Base-by-base conservation (phyloP, 2,113 vertebrate genomes). In the Nibea coibor region DNA sequence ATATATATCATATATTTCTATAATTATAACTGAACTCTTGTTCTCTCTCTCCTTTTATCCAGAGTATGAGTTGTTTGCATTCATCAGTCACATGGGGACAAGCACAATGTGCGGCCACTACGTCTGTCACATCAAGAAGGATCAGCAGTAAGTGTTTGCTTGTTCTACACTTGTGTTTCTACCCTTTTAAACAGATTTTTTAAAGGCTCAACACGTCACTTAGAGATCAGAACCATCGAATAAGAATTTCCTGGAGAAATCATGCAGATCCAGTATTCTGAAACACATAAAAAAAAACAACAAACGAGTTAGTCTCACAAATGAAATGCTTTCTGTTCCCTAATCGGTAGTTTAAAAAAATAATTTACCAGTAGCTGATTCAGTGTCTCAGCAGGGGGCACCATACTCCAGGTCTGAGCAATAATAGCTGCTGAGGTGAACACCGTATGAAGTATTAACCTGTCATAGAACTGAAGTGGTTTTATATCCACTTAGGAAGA, bases 101-200 rank as follows among this genome's bases (percentile, higher is more conserved):
- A 99, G 98, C 1, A 99, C 98, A 64, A 99, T 99, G 98, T 99
- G 98, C 45, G 98, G 98, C 73, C 97, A 99, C 94, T 99, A 99
- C 0, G 98, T 99, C 88, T 99, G 98, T 93, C 98, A 99, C 93
- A 99, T 99, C 95, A 98, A 98, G 94, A 99, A 99, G 91, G 97
- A 99, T 51, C 97, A 97, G 88, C 97, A 98, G 98, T 99, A 88
- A 96, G 95, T 91, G 20, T 2, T 48, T 39, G 43, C 7, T 39
- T 39, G 35, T 65, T 66, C 7, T 31, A 2, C 6, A 20, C 7
- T 11, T 65, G 19, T 50, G 4, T 53, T 47, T 45, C 11, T 24
- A 48, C 4, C 14, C 50, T 81, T 1, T 81, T 1, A 14, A 28
- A 39, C 11, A 12, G 26, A 39, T 67, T 8, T 35, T 73, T 58